Evolutionary conservation across 1,140 invertebrate species (phyloP), one percentile per base, ranked within the genome.

Genomic region (Ganaspis sp.): DNA sequence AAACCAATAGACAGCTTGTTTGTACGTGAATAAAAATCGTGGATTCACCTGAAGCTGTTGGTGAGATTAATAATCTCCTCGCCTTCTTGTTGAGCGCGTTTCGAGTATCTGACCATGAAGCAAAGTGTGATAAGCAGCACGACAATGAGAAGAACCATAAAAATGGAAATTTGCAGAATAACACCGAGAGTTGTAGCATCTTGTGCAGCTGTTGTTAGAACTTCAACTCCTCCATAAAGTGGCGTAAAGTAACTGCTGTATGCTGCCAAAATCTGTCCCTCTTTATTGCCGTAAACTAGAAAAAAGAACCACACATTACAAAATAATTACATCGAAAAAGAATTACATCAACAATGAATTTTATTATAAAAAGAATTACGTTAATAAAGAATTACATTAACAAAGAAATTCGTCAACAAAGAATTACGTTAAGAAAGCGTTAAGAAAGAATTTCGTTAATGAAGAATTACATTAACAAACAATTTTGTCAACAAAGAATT

Each of bases 1-100:
- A 38, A 17, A 17, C 19, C 9, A 70, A 70, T 5, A 70, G 26
- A n/a, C 17, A 45, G 3, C n/a, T 21, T 73, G 64, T 70, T 64
- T 81, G 69, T 64, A 64, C 45, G 70, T 64, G 45, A 72, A 58
- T 72, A 29, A 78, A 79, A 19, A 19, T 79, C 29, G 0, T 58
- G 71, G 42, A 87, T 82, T 90, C 91, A 94, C 93, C 94, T 94
- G 74, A 95, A 92, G 54, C 94, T 95, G 79, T 93, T 94, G 40
- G 94, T 90, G 37, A 96, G 89, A 0, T 94, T 95, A 78, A 95
- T 94, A 81, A 96, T 94, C 85, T 96, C 96, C 49, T 95, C 94
- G n/a, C 94, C 95, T 82, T 95, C 93, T 45, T 94, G 93, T 79
- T 93, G 93, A 34, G 93, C 93, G 79, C 95, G 93, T 82, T 96